Evolutionary conservation across 2,113 vertebrate genomes (phyloP), one percentile per base, ranked within the genome.

Genomic region (Pelobates fuscus): DNA sequence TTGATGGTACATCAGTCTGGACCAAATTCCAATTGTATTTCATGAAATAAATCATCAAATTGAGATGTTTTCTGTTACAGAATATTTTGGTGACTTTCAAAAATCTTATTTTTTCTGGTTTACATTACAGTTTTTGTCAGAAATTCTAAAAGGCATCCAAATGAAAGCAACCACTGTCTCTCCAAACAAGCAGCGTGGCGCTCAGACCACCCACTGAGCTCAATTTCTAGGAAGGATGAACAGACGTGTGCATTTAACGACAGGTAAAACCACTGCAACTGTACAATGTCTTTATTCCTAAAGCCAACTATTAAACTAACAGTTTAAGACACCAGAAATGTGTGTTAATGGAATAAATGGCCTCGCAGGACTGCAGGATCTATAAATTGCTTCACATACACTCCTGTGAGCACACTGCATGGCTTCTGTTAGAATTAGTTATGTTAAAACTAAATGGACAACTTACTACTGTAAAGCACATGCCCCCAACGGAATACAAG

Each of bases 261-360:
- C 71, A 74, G 71, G 62, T 66, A 74, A 66, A 65, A 57, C 29
- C n/a, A 23, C 52, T 26, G 71, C 46, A 21, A 10, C 52, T 66
- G 54, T 18, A 25, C 14, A 20, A 55, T 21, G 61, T 67, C 30
- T 74, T 6, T 24, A 54, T 32, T 29, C 20, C 60, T 57, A 55
- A 65, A 71, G 25, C 30, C 59, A 63, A 65, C 29, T 65, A 73
- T 25, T 64, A 41, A 63, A 55, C 11, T 17, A 57, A 30, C 63
- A 58, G 25, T 17, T 25, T 41, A 37, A 54, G 29, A 58, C 44
- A 55, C 20, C 59, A 32, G 21, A 70, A 72, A 72, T 37, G 29
- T 26, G 49, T 23, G 62, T 41, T 57, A 66, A 74, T 58, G 29
- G 30, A 74, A 65, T 57, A 74, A 74, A 15, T 44, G 49, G 30